Conservation (phyloP, 1,140 invertebrate genomes). For the Euglossa dilemma region DNA sequence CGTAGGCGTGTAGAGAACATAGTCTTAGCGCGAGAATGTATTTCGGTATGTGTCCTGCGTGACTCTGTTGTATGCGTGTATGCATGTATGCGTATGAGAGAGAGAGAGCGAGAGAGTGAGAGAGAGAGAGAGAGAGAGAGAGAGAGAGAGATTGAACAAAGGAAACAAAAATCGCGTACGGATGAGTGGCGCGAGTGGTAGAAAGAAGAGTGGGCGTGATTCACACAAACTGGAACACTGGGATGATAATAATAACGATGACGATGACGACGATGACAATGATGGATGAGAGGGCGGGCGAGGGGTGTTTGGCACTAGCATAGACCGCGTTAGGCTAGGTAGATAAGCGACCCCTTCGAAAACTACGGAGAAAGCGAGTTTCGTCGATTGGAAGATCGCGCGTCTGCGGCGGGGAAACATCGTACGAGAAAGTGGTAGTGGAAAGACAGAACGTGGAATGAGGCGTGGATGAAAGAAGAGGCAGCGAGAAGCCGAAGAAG, state of each 20-base stretch:
- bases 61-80: background rate
- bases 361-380: slow-evolving; percentile 3
- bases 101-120: background rate
- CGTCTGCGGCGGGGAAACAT: slow-evolving; percentile 12
- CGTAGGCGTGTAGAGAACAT: slow-evolving; percentile 79
- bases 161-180: slow-evolving; percentile 8
- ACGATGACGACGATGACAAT: slow-evolving; percentile 58
- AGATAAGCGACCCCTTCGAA: slow-evolving; percentile 70
- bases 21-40: slow-evolving; percentile 76
- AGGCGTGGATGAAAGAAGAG: background rate
- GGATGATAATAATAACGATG: slow-evolving; percentile 60
- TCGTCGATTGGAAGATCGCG: slow-evolving; percentile 13
- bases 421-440: background rate
- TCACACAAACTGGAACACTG: slow-evolving; percentile 39
- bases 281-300: slow-evolving; percentile 52
- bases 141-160: background rate
- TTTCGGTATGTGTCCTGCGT: background rate
- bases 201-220: slow-evolving; percentile 46
- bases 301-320: slow-evolving; percentile 68
- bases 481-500: background rate
- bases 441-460: background rate
- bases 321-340: slow-evolving; percentile 72
- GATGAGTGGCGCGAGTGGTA: slow-evolving; percentile 4
- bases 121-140: background rate
- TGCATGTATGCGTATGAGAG: background rate